Percentiles rank a stretch among this genome's conserved stretches.
Conservation (phyloP, 2,797 vertebrate genomes). For the Carcharodon carcharias region DNA sequence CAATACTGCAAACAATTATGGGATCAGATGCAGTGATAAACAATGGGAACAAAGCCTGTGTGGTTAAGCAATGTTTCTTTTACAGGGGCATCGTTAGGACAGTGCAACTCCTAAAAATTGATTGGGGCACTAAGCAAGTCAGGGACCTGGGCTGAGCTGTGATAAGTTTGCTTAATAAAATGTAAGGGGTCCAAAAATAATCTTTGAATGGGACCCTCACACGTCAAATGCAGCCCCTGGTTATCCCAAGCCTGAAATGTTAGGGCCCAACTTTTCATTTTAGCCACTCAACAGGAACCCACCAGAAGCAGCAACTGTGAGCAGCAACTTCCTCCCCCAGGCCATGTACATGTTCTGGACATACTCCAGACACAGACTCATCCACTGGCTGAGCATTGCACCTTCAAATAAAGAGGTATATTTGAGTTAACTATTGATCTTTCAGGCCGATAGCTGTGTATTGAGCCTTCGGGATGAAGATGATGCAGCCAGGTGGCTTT, state of each 20-base stretch:
- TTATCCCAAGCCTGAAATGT: not conserved
- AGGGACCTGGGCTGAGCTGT: not conserved
- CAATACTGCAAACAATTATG: not conserved
- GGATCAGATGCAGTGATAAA: not conserved
- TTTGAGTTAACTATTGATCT: not conserved
- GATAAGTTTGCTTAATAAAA: not conserved
- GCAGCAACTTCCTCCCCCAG: not conserved
- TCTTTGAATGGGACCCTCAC: not conserved
- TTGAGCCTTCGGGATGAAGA: not conserved
- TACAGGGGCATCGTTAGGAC: not conserved
- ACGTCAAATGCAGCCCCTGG: not conserved
- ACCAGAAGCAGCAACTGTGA: not conserved
- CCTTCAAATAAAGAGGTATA: not conserved
- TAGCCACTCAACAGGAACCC: not conserved
- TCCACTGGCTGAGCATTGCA: not conserved
- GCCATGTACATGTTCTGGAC: not conserved
- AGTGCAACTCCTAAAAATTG: not conserved
- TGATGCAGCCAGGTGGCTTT: not conserved
- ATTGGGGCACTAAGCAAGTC: not conserved
- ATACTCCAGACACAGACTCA: not conserved
- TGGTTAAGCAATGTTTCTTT: not conserved
- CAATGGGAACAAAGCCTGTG: not conserved
- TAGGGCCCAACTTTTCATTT: not conserved
- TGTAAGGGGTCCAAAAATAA: not conserved
- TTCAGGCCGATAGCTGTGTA: not conserved